These are phyloP conservation scores for Eristalinus sepulchralis DNA, from an alignment of 2,888 invertebrate genomes.

Conservation along the genomic window DNA sequence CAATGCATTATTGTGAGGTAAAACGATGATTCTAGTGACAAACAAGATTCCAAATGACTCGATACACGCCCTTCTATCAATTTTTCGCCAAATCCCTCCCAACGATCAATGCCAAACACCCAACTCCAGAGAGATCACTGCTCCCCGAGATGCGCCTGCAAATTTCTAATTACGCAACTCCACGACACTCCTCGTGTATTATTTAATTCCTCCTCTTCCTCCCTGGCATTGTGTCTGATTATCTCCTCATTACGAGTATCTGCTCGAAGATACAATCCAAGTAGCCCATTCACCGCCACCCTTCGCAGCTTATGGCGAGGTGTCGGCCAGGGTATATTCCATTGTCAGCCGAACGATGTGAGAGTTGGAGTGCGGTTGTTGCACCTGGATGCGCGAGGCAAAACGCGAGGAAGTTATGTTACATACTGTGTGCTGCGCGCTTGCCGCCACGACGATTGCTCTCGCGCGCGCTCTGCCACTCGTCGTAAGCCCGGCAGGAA, in stretches of 20 bases:
- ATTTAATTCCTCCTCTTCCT: conserved; percentile 31
- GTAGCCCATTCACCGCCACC: not conserved
- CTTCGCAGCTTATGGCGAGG: not conserved
- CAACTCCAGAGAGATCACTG: conserved; percentile 11
- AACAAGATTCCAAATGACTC: no score
- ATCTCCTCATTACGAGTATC: conserved; percentile 5
- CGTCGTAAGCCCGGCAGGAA: conserved; percentile 57
- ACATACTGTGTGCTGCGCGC: conserved; percentile 12
- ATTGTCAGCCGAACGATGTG: conserved; percentile 43
- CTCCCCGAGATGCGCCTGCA: not conserved
- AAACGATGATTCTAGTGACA: no score
- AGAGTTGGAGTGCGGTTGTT: conserved; percentile 48
- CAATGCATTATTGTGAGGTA: no score
- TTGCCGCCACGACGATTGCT: conserved; percentile 40
- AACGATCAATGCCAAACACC: not conserved
- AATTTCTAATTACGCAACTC: conserved; percentile 35
- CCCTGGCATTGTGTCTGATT: not conserved
- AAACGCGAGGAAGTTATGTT: conserved; percentile 56
- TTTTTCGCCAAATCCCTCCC: not conserved
- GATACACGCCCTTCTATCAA: not conserved
- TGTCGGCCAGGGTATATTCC: conserved; percentile 1
- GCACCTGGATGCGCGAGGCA: conserved; percentile 56
- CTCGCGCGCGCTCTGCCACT: conserved; percentile 40
- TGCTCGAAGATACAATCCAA: conserved; percentile 17
- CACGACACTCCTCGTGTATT: not conserved